Percentiles rank a stretch among this genome's conserved stretches.
Conservation (phyloP, 2,888 invertebrate genomes). For the Ichneumoninae sp. region DNA sequence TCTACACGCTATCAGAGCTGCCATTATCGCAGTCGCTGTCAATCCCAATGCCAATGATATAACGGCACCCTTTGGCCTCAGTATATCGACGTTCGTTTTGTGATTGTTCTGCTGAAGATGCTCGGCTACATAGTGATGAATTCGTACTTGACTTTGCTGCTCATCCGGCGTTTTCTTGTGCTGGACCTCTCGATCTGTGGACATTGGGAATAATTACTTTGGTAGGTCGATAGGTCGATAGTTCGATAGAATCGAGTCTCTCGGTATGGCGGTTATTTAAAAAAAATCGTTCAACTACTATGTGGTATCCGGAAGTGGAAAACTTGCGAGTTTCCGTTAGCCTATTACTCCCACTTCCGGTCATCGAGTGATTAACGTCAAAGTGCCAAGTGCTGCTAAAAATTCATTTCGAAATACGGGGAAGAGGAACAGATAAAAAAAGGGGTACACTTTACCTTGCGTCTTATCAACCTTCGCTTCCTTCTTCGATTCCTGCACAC, state of each 20-base stretch:
- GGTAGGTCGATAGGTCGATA: not conserved
- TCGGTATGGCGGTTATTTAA: not conserved
- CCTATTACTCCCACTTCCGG: not conserved
- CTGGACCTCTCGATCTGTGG: constrained; percentile 69
- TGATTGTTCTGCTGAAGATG: constrained; percentile 75
- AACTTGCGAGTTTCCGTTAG: not conserved
- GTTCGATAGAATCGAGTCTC: not conserved
- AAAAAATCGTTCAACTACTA: not conserved
- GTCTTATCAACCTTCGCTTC: constrained; percentile 51
- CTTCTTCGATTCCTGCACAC: constrained; percentile 23
- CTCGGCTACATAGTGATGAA: constrained; percentile 74
- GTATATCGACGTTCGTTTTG: constrained; percentile 73
- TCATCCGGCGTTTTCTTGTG: constrained; percentile 63
- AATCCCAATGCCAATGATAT: constrained; percentile 92
- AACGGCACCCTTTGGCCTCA: constrained; percentile 91
- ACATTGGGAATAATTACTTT: constrained; percentile 6
- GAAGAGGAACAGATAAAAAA: not conserved
- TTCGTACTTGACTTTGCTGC: constrained; percentile 68
- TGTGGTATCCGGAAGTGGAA: not conserved
- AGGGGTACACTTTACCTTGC: constrained; percentile 33
- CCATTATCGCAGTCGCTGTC: constrained; percentile 91
- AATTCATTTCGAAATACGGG: not conserved
- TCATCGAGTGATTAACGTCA: not conserved
- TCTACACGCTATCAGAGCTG: constrained; percentile 92
- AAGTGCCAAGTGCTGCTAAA: not conserved